Evolutionary conservation across 2,113 vertebrate species (phyloP).

Genomic region (Mohoua ochrocephala): DNA sequence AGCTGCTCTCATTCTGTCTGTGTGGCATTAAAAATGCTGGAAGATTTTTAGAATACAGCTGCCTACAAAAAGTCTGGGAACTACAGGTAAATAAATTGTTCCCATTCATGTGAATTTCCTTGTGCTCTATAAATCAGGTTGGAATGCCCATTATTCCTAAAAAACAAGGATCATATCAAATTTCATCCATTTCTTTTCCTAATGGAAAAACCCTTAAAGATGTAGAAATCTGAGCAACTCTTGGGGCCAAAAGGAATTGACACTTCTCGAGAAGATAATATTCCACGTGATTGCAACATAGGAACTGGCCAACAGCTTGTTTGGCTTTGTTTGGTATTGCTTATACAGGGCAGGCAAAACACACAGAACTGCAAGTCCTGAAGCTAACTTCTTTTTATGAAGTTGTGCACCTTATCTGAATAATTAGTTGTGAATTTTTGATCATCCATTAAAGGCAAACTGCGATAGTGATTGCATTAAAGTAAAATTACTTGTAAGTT

Average conservation of each 20-base stretch:
- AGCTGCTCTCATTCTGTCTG: background rate
- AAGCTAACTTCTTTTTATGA: background rate
- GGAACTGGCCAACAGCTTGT: background rate
- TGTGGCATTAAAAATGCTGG: background rate
- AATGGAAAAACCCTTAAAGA: background rate
- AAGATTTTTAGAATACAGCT: background rate
- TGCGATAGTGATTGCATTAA: background rate
- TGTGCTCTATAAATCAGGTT: background rate
- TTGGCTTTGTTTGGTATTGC: background rate
- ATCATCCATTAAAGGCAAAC: background rate
- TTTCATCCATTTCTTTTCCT: background rate
- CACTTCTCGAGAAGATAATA: background rate
- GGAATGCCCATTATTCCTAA: background rate
- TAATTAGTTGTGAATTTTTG: background rate
- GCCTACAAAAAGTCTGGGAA: background rate
- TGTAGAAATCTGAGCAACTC: background rate
- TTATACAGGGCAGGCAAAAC: background rate
- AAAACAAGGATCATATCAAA: background rate
- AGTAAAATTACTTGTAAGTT: background rate
- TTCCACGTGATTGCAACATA: background rate
- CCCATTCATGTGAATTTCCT: background rate
- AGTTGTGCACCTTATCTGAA: background rate
- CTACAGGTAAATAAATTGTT: background rate
- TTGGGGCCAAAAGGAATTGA: background rate
- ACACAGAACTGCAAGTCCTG: background rate